Evolutionary conservation across 2,113 vertebrate species (phyloP), one percentile per base, ranked within the genome.

Genomic region (Ceyx melanurus): DNA sequence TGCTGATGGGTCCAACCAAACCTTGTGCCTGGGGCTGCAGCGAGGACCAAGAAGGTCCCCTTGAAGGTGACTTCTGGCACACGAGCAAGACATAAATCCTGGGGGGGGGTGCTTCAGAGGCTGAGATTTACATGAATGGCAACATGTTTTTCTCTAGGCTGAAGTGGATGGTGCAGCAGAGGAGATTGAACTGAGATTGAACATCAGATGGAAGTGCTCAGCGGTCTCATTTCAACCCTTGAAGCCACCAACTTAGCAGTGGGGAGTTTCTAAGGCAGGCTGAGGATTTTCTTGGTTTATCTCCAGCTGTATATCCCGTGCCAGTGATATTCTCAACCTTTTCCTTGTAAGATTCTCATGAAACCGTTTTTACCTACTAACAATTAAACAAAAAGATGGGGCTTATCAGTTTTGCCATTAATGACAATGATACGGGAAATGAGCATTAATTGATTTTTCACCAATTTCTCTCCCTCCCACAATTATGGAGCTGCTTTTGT

Each of bases 31-130:
- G 9, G 9, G 3, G 2, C 37, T 6, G 10, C 45, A 2, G 11
- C 2, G 26, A 28, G 11, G 61, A 15, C 3, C 8, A 6, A 9
- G n/a, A 31, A 33, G 2, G 7, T 5, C 33, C 15, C 31, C 77
- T 16, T 12, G 22, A n/a, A 40, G 54, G 7, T 10, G 9, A 5
- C 33, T 29, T 46, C 31, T 22, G 40, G 15, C 23, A 4, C 2
- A 0, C 13, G 37, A 17, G 20, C 37, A 33, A 10, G 28, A 20
- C 23, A 4, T 4, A 3, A 6, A 20, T 4, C 31, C 25, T 5
- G 45, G 45, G 60, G 15, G 42, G 50, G 35, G 15, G 28, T 4
- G 5, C 50, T 29, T 26, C 76, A 5, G 43, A 33, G 25, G 75
- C 0, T 57, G 50, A 57, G 29, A 33, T 23, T 20, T 42, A 13